These are phyloP conservation scores for Dorcus parallelipipedus DNA, from an alignment of 2,888 invertebrate genomes.

Conservation along the genomic window DNA sequence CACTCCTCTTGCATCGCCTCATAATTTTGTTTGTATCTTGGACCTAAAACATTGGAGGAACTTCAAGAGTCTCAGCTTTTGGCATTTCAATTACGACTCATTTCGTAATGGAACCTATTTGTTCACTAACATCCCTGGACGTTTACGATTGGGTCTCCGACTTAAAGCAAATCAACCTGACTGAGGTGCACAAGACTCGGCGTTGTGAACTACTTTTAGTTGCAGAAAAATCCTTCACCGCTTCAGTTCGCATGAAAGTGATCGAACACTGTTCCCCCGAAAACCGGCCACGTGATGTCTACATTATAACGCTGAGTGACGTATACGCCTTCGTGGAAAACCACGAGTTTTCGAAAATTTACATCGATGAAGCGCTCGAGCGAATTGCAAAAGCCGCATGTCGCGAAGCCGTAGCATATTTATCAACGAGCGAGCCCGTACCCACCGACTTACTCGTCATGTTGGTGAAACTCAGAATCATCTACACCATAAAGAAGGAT, in stretches of 20 bases:
- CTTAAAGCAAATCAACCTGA: constrained; percentile 6
- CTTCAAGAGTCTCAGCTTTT: too few species aligned
- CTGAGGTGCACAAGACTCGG: constrained; percentile 8
- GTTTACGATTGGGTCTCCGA: constrained; percentile 11
- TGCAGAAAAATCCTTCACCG: constrained; percentile 9
- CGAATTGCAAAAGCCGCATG: constrained; percentile 4
- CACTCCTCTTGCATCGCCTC: too few species aligned
- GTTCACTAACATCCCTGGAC: not conserved
- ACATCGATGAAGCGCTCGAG: constrained; percentile 1
- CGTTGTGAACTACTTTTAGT: constrained; percentile 12
- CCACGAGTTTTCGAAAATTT: not conserved
- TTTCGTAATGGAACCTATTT: too few species aligned
- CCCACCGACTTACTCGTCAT: constrained; percentile 13
- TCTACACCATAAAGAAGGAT: constrained; percentile 4
- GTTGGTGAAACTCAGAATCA: constrained; percentile 13
- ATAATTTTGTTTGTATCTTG: too few species aligned
- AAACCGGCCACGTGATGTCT: not conserved
- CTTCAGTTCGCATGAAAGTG: constrained; percentile 9
- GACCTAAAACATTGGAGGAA: too few species aligned
- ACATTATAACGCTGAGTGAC: constrained; percentile 1
- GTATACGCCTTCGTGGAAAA: constrained; percentile 3
- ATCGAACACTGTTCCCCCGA: constrained; percentile 1
- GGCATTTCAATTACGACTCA: too few species aligned
- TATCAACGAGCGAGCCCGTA: constrained; percentile 2
- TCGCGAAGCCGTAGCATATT: constrained; percentile 6